phyloP scores from a whole-genome alignment of 2,797 vertebrate species.

The Hephaestus fuliginosus region DNA sequence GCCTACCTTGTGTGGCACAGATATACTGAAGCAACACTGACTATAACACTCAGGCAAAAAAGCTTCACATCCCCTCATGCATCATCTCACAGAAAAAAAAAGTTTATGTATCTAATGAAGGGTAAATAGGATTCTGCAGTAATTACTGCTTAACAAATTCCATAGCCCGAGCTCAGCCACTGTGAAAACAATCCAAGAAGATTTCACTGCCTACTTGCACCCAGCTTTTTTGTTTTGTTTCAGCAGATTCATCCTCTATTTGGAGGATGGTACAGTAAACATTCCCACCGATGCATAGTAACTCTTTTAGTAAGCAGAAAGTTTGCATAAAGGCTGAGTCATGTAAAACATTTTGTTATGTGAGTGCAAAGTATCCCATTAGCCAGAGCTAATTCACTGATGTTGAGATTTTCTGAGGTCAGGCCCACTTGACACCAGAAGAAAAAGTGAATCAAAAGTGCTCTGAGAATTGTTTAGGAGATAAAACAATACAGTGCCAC shows the following conservation, averaged over 20 bases:
- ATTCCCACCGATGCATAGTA: conserved; percentile 48
- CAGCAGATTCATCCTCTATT: conserved; percentile 32
- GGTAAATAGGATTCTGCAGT: conserved; percentile 35
- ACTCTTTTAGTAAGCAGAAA: conserved; percentile 70
- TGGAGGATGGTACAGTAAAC: conserved; percentile 50
- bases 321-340: conserved; percentile 81
- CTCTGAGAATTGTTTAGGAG: conserved; percentile 5
- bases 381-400: conserved; percentile 60
- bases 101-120: conserved; percentile 49
- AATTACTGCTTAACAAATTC: conserved; percentile 42
- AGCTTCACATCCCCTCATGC: not conserved
- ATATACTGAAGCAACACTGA: conserved; percentile 14
- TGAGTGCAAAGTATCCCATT: conserved; percentile 59
- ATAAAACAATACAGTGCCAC: not conserved
- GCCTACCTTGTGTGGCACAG: conserved; percentile 18
- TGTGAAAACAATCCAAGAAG: conserved; percentile 41
- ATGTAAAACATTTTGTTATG: conserved; percentile 53
- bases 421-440: conserved; percentile 40
- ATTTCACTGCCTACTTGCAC: conserved; percentile 17
- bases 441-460: conserved; percentile 35
- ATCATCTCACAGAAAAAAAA: conserved; percentile 8
- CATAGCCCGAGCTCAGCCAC: conserved; percentile 38
- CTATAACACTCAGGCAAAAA: conserved; percentile 29
- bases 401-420: conserved; percentile 43
- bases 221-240: not conserved